phyloP scores from a whole-genome alignment of 1,140 invertebrate species.

The Caenorhabditis tropicalis region DNA sequence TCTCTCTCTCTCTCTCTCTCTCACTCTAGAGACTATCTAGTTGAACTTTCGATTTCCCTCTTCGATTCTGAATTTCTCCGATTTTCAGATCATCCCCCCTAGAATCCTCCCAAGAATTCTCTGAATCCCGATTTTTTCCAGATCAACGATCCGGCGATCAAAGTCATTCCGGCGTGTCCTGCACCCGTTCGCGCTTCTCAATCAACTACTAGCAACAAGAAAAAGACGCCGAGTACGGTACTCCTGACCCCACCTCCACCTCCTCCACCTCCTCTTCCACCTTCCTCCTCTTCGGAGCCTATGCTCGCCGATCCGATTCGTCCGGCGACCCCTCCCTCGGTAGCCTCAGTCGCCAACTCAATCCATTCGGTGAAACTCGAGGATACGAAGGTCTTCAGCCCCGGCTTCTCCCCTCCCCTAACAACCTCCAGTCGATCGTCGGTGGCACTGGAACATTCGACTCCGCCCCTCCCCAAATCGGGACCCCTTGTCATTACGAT shows the following conservation, averaged over 20 bases:
- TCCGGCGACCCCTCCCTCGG: background rate
- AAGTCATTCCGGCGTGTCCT: constrained; percentile 52
- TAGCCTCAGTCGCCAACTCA: no score
- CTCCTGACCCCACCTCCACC: constrained; percentile 15
- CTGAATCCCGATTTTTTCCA: no score
- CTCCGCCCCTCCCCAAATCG: background rate
- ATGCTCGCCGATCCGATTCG: constrained; percentile 28
- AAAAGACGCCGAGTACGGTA: constrained; percentile 3
- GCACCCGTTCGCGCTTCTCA: no score
- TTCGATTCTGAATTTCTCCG: no score
- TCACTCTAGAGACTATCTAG: background rate
- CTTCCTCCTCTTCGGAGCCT: background rate
- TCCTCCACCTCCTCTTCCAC: background rate
- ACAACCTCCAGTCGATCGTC: constrained; percentile 48
- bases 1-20: background rate
- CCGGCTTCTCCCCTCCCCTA: constrained; percentile 50
- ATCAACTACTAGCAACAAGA: background rate
- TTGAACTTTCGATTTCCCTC: background rate
- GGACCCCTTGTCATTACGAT: background rate
- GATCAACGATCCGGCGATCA: constrained; percentile 56
- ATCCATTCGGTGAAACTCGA: no score
- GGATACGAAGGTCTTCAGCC: background rate
- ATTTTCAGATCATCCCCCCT: no score
- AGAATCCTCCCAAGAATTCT: no score
- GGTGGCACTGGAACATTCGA: constrained; percentile 38